Evolutionary conservation across 2,888 invertebrate genomes (phyloP).

Genomic region (Himalopsyche japonica): DNA sequence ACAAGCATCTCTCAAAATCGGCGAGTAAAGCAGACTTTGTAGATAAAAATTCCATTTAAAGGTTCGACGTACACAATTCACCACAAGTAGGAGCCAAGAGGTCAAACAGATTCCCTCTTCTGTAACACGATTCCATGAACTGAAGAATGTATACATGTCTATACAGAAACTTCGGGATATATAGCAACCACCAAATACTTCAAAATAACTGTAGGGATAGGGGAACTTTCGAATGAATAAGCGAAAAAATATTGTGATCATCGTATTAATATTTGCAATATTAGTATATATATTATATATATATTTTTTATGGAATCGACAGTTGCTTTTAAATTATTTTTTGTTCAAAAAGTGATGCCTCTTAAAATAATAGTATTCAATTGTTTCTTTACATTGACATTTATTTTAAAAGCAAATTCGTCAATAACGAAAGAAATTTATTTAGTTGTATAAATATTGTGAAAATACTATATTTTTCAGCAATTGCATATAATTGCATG

Average conservation of each 20-base stretch:
- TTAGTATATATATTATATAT: too few relatives aligned
- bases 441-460: too few relatives aligned
- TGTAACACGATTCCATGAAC: background rate
- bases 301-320: too few relatives aligned
- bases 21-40: constrained; percentile 14
- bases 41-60: constrained; percentile 28
- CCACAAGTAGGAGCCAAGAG: background rate
- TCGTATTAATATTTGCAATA: too few relatives aligned
- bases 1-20: background rate
- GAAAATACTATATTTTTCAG: too few relatives aligned
- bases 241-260: background rate
- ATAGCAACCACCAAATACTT: background rate
- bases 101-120: constrained; percentile 3
- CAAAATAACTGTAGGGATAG: background rate
- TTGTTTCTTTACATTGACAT: too few relatives aligned
- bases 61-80: constrained; percentile 18
- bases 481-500: too few relatives aligned
- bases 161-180: background rate
- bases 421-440: too few relatives aligned
- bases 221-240: background rate
- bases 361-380: too few relatives aligned
- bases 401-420: too few relatives aligned
- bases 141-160: background rate
- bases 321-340: too few relatives aligned
- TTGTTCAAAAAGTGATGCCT: too few relatives aligned